Base-by-base conservation (phyloP, 2,888 invertebrate species). In the Limnephilus auricula region DNA sequence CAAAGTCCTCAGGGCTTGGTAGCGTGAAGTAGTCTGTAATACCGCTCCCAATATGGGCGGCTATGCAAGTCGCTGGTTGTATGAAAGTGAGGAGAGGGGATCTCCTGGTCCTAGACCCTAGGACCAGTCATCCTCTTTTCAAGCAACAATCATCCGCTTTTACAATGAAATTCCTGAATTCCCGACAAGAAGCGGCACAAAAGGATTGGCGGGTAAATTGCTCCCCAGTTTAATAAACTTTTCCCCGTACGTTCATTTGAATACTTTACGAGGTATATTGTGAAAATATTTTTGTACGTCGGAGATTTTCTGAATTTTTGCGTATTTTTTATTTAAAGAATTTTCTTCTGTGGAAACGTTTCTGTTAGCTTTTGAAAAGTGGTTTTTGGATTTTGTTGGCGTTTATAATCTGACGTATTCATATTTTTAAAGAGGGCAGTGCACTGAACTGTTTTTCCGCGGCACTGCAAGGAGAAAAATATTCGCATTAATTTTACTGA, bases 201-300 rank as follows among this genome's bases (percentile, higher is more conserved):
- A 93, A 92, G 93, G 92, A 91, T 93, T 90, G 92, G 50, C 85
- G 91, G 89, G 92, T 86, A 93, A 93, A 93, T 93, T 92, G 93
- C 92, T 93, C 90, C 91, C 92, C 89, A 90, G 87, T 92, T 93
- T 93, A 92, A 92, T 93, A 92, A 93, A 92, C 92, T 92, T 93
- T 93, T 93, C 91, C 92, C 92, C 82, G 91, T 90, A 91, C 93
- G 91, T 92, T 91, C 92, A 93, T 93, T 92, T 92, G 92, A 93
- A 92, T 93, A 93, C 92, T 92, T 92, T 92, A 93, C 92, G 91
- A 91, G 92, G 92, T 91, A 92, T 91, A 92, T 92, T 92, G 92
- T 92, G 92, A 92, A 93, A 92, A 93, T 92, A 92, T 92, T 93
- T 92, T 92, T 89, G 90, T 92, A 92, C 91, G 91, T 50, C 89